Percentiles rank a stretch among this genome's conserved stretches.
Conservation (phyloP, 2,888 invertebrate genomes). For the Colletes collaris region DNA sequence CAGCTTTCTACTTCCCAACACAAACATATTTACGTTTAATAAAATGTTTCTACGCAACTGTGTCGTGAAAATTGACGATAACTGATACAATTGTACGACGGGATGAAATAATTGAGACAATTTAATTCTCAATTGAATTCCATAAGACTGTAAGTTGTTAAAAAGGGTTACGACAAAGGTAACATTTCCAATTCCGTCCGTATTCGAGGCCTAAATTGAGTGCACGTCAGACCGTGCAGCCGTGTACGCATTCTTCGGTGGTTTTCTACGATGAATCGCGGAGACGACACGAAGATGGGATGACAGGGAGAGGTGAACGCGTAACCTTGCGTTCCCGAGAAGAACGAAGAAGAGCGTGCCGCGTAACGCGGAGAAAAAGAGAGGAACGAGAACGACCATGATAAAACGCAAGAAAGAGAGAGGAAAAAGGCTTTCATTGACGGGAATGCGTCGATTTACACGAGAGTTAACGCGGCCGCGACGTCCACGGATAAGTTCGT, state of each 20-base stretch:
- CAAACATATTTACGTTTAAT: neutral
- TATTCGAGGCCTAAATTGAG: conserved; percentile 7
- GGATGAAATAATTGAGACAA: neutral
- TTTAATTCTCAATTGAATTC: neutral
- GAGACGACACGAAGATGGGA: conserved; percentile 15
- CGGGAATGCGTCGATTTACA: conserved; percentile 27
- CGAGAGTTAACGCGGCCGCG: conserved; percentile 10
- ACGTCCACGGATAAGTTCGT: conserved; percentile 1
- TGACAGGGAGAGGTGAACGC: conserved; percentile 37
- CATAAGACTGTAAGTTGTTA: neutral
- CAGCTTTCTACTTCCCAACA: neutral
- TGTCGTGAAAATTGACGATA: neutral
- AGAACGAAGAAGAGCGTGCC: conserved; percentile 41
- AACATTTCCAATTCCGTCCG: conserved; percentile 20
- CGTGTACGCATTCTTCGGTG: conserved; percentile 16
- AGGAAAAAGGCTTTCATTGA: conserved; percentile 33
- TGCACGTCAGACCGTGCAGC: conserved; percentile 46
- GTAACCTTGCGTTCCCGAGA: conserved; percentile 46
- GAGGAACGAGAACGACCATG: conserved; percentile 20
- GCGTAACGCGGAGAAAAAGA: conserved; percentile 31
- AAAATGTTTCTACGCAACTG: neutral
- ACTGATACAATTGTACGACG: neutral
- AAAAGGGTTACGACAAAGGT: neutral
- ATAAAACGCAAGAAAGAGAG: conserved; percentile 20
- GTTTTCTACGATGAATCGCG: conserved; percentile 10